These are phyloP conservation scores for Drosophila ezoana DNA, from an alignment of 2,888 invertebrate genomes.

Conservation along the genomic window DNA sequence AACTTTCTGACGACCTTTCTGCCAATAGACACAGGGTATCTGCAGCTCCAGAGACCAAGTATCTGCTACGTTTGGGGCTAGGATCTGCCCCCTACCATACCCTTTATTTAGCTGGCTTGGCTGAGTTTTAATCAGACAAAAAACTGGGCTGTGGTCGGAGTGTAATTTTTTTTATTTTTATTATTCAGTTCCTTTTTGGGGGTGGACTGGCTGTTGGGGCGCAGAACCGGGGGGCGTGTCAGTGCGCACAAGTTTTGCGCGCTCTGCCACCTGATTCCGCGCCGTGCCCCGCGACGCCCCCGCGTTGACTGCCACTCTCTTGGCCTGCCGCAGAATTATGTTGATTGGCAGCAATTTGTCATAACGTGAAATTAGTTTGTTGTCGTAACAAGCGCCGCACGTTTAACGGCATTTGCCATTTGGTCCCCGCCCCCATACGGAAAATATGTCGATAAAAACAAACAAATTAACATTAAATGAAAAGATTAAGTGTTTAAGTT, in stretches of 20 bases:
- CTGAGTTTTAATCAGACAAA: constrained; percentile 59
- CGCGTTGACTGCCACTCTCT: constrained; percentile 62
- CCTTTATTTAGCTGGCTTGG: background rate
- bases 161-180: background rate
- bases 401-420: constrained; percentile 68
- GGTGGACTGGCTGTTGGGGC: background rate
- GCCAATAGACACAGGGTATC: constrained; percentile 7
- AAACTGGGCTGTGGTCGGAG: constrained; percentile 15
- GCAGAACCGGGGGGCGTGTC: constrained; percentile 14
- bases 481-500: constrained; percentile 82
- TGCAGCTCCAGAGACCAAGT: background rate
- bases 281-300: background rate
- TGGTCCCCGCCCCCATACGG: background rate
- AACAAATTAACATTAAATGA: constrained; percentile 81
- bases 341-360: constrained; percentile 82
- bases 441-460: constrained; percentile 82
- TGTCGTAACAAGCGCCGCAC: constrained; percentile 81
- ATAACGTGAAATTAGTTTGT: constrained; percentile 81
- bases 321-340: constrained; percentile 74
- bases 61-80: background rate
- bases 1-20: background rate
- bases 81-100: background rate
- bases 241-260: constrained; percentile 21
- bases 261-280: constrained; percentile 27
- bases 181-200: background rate